Evolutionary conservation across 2,888 invertebrate species (phyloP).

Genomic region (Drosophila falleni): DNA sequence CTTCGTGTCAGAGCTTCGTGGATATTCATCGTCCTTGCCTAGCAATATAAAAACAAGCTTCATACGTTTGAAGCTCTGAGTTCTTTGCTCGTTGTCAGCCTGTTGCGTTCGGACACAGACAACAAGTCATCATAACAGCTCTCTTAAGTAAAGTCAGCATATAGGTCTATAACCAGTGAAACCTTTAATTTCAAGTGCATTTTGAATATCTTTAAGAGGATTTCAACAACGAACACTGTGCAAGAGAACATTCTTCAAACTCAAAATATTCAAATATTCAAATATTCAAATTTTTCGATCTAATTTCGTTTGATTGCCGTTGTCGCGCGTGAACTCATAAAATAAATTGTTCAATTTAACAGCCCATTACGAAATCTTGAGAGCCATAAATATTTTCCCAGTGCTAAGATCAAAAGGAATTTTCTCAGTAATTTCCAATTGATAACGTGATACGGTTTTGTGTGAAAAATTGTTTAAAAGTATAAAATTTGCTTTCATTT

Average conservation of each 20-base stretch:
- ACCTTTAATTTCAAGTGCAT: conserved; percentile 28
- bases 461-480: conserved; percentile 42
- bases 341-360: conserved; percentile 44
- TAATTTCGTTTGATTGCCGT: conserved; percentile 52
- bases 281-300: conserved; percentile 26
- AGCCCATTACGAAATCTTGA: conserved; percentile 56
- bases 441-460: conserved; percentile 59
- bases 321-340: conserved; percentile 62
- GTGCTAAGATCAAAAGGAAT: conserved; percentile 59
- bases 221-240: conserved; percentile 13
- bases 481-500: conserved; percentile 30
- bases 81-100: conserved; percentile 84
- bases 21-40: conserved; percentile 39
- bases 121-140: conserved; percentile 11
- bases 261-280: conserved; percentile 39
- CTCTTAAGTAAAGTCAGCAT: background rate
- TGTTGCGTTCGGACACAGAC: conserved; percentile 82
- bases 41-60: conserved; percentile 83
- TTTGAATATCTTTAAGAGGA: conserved; percentile 25
- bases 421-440: conserved; percentile 61
- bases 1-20: conserved; percentile 45
- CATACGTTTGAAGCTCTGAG: conserved; percentile 78
- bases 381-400: conserved; percentile 63
- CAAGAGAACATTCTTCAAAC: conserved; percentile 4
- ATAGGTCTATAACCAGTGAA: conserved; percentile 14